Conservation (phyloP, 92 coral and sea anemone species). For the Galaxea fascicularis region DNA sequence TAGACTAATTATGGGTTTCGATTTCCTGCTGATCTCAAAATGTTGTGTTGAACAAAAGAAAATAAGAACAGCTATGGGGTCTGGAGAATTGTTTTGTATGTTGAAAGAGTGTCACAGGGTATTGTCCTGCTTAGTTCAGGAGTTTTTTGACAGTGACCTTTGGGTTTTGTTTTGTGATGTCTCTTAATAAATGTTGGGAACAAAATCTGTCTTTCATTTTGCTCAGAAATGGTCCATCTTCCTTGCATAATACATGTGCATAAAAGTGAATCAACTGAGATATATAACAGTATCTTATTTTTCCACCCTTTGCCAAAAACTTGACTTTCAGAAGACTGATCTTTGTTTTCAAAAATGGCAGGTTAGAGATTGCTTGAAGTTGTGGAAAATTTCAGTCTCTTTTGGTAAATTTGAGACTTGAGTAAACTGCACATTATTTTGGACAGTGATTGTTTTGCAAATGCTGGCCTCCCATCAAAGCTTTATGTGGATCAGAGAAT, state of each 20-base stretch:
- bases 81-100: neutral
- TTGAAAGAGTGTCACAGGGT: neutral
- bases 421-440: neutral
- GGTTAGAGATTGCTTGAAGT: neutral
- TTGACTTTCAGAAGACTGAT: neutral
- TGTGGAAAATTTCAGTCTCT: conserved; percentile 6
- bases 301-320: neutral
- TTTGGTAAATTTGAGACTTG: neutral
- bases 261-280: too few relatives aligned
- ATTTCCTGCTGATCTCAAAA: conserved; percentile 27
- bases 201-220: conserved; percentile 19
- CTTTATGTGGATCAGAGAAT: neutral
- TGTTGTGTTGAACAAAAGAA: neutral
- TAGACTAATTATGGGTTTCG: conserved; percentile 11
- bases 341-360: neutral
- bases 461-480: neutral
- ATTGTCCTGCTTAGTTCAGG: neutral
- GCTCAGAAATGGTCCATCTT: neutral
- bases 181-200: conserved; percentile 1
- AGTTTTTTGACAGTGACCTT: neutral
- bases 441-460: neutral
- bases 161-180: neutral
- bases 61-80: neutral
- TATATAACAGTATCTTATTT: neutral
- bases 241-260: neutral